Conservation (phyloP, 1,140 invertebrate genomes). For the Drosophila aff. region DNA sequence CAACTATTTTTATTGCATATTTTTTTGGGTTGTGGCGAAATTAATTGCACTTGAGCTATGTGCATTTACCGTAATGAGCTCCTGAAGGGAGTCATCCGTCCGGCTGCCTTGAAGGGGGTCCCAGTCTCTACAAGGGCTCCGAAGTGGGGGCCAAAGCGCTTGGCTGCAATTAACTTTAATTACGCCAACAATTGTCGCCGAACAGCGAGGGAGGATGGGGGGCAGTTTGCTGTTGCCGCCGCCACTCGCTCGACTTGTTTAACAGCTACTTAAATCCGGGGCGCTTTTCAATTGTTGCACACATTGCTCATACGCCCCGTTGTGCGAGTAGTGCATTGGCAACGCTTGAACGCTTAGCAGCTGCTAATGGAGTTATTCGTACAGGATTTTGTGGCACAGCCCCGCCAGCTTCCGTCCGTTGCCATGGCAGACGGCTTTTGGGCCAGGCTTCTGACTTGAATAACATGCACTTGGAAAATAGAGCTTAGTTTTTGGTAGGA, state of each 20-base stretch:
- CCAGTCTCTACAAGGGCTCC: not conserved
- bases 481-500: not conserved
- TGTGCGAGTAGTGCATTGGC: constrained; percentile 18
- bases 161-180: constrained; percentile 78
- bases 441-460: not conserved
- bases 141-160: constrained; percentile 30
- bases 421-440: constrained; percentile 34
- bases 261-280: constrained; percentile 72
- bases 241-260: constrained; percentile 60
- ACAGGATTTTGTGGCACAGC: constrained; percentile 34
- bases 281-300: constrained; percentile 63
- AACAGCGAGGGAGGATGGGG: constrained; percentile 26
- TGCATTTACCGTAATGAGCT: constrained; percentile 79
- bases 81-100: constrained; percentile 33
- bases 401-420: constrained; percentile 17
- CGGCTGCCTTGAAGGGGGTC: constrained; percentile 12
- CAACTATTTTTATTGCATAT: constrained; percentile 80
- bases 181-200: constrained; percentile 69
- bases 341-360: constrained; percentile 40
- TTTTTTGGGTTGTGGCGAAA: constrained; percentile 63
- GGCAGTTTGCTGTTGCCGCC: constrained; percentile 19
- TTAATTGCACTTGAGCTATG: constrained; percentile 81
- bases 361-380: constrained; percentile 57
- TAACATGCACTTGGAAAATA: not conserved
- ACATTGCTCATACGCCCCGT: constrained; percentile 72